Percentiles rank a stretch among this genome's conserved stretches.
Evolutionary conservation across 2,888 invertebrate genomes (phyloP).

Genomic region (Seira sanloemensis): DNA sequence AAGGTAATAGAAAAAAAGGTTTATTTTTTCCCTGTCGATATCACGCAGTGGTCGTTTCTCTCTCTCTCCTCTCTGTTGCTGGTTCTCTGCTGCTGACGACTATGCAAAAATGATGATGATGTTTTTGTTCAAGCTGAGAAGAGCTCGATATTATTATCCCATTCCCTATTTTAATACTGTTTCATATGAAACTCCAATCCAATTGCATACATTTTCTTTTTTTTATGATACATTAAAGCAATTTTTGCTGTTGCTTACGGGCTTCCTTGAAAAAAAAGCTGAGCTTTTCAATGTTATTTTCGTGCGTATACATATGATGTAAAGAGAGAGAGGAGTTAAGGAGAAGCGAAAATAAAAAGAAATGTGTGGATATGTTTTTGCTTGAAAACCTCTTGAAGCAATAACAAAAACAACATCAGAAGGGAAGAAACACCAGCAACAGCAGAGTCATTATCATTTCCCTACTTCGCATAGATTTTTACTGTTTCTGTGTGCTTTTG

Average conservation of each 20-base stretch:
- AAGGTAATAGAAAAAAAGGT: too few species aligned
- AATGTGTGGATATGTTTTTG: neutral
- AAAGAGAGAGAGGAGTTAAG: neutral
- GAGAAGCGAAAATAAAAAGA: neutral
- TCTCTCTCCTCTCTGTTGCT: neutral
- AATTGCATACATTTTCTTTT: too few species aligned
- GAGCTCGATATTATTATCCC: too few species aligned
- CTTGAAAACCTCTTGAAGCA: neutral
- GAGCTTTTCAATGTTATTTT: neutral
- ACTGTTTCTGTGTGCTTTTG: neutral
- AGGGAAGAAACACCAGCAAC: neutral
- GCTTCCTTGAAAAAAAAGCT: neutral
- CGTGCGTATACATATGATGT: neutral
- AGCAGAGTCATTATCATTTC: neutral
- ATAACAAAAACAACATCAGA: constrained; percentile 4
- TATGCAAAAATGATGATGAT: neutral
- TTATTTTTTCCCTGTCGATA: constrained; percentile 2
- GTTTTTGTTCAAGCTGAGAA: neutral
- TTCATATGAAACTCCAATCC: neutral
- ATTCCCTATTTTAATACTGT: neutral
- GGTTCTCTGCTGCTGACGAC: neutral
- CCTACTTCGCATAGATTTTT: neutral
- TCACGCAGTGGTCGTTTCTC: neutral
- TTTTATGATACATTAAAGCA: constrained; percentile 4
- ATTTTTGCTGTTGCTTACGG: neutral